phyloP scores from a whole-genome alignment of 2,113 vertebrate species.

The Cephalophus harveyi region DNA sequence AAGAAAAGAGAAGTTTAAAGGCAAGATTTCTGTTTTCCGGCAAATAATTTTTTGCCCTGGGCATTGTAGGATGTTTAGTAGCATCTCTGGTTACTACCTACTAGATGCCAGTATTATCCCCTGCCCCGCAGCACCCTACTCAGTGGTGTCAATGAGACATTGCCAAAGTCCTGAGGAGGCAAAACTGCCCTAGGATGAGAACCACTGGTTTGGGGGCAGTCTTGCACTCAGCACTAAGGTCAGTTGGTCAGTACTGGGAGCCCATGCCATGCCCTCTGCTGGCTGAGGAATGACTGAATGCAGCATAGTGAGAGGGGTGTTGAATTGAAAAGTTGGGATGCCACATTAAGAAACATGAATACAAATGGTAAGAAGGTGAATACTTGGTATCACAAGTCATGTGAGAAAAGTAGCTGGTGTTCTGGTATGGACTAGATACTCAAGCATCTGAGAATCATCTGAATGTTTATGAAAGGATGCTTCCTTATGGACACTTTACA shows the following conservation, averaged over 20 bases:
- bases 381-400: neutral
- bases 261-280: neutral
- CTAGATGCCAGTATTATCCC: too few relatives aligned
- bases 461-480: neutral
- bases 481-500: neutral
- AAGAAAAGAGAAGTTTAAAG: neutral
- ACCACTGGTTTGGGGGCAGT: neutral
- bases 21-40: neutral
- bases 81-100: neutral
- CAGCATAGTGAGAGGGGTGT: neutral
- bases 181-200: neutral
- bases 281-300: neutral
- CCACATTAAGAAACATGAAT: neutral
- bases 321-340: neutral
- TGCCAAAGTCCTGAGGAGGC: neutral
- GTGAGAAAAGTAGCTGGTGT: neutral
- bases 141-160: neutral
- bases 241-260: neutral
- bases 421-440: neutral
- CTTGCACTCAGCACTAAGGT: neutral
- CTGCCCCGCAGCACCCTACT: accelerated
- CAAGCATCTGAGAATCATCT: neutral
- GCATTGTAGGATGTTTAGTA: neutral
- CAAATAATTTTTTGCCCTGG: neutral
- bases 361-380: neutral